Evolutionary conservation across 2,888 invertebrate genomes (phyloP).

Genomic region (Cheilosia vulpina): DNA sequence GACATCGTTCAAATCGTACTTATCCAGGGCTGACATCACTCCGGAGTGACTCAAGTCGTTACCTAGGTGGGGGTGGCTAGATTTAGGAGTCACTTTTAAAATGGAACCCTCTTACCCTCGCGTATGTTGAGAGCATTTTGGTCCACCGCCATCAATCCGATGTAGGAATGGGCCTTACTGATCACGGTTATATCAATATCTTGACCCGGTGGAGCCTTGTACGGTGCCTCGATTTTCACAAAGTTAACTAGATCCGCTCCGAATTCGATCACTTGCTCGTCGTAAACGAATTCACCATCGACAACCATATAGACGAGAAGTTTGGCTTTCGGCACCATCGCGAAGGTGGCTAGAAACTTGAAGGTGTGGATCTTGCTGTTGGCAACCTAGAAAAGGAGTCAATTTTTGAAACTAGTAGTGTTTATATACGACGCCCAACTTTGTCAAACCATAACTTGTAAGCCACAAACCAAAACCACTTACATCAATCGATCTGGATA

Average conservation of each 20-base stretch:
- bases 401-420: no score
- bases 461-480: slow-evolving; percentile 50
- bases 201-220: slow-evolving; percentile 90
- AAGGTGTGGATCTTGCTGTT: slow-evolving; percentile 80
- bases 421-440: no score
- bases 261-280: slow-evolving; percentile 92
- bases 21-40: slow-evolving; percentile 80
- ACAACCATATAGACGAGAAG: slow-evolving; percentile 91
- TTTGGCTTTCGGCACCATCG: slow-evolving; percentile 94
- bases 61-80: slow-evolving; percentile 72
- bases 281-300: slow-evolving; percentile 92
- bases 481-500: slow-evolving; percentile 90
- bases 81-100: neutral
- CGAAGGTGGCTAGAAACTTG: slow-evolving; percentile 88
- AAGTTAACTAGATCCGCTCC: slow-evolving; percentile 92
- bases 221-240: slow-evolving; percentile 88
- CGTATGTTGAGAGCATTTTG: slow-evolving; percentile 90
- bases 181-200: slow-evolving; percentile 91
- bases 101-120: slow-evolving; percentile 84
- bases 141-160: slow-evolving; percentile 95
- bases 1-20: slow-evolving; percentile 79
- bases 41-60: slow-evolving; percentile 80
- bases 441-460: no score
- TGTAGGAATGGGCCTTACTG: slow-evolving; percentile 93
- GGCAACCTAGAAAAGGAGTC: slow-evolving; percentile 77